phyloP scores from a whole-genome alignment of 2,888 invertebrate genomes.

The Chironomus riparius region DNA sequence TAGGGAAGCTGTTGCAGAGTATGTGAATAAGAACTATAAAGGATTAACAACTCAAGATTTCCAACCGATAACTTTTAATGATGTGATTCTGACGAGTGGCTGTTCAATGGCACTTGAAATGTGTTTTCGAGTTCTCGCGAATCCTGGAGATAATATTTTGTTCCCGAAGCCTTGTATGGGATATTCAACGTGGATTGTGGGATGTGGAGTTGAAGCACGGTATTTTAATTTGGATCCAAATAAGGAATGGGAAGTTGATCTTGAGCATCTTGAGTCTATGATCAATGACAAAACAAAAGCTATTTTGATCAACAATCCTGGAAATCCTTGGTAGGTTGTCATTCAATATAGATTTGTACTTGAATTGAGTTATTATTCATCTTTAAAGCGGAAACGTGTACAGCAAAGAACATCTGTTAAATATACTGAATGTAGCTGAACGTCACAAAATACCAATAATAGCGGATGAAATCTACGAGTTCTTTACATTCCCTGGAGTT shows the following conservation, averaged over 20 bases:
- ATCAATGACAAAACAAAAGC: constrained; percentile 88
- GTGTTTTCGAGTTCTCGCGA: constrained; percentile 79
- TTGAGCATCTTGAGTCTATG: constrained; percentile 74
- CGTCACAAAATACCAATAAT: constrained; percentile 82
- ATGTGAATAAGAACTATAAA: constrained; percentile 47
- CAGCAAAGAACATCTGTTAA: constrained; percentile 64
- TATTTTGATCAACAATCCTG: constrained; percentile 91
- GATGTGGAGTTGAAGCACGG: constrained; percentile 69
- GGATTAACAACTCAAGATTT: no score
- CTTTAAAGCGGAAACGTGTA: constrained; percentile 72
- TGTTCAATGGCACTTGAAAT: constrained; percentile 93
- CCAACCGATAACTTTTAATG: constrained; percentile 44
- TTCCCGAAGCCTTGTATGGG: constrained; percentile 73
- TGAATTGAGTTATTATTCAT: background rate
- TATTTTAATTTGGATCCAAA: constrained; percentile 69
- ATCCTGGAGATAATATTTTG: constrained; percentile 84
- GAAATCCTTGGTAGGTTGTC: constrained; percentile 69
- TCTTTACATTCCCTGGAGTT: constrained; percentile 79
- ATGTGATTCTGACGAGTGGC: constrained; percentile 89
- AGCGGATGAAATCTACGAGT: constrained; percentile 98
- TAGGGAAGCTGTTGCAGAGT: constrained; percentile 76
- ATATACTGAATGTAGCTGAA: constrained; percentile 72
- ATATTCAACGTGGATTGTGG: constrained; percentile 81
- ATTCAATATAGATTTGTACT: no score
- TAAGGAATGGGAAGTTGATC: constrained; percentile 80